These are phyloP conservation scores for Sicus ferrugineus DNA, from an alignment of 2,888 invertebrate genomes.

Conservation along the genomic window DNA sequence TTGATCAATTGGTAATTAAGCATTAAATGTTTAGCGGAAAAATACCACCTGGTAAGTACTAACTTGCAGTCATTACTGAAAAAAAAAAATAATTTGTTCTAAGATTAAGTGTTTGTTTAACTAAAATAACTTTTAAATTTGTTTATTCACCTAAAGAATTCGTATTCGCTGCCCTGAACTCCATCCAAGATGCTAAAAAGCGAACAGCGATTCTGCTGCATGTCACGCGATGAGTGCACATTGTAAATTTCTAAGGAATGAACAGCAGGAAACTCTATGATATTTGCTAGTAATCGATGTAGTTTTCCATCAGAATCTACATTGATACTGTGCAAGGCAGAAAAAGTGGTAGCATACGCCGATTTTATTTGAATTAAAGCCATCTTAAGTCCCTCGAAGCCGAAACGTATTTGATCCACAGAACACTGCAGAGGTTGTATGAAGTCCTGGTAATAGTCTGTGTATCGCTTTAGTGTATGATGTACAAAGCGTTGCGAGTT, in stretches of 20 bases:
- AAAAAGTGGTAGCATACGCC: background rate
- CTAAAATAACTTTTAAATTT: no score
- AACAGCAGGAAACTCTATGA: constrained; percentile 57
- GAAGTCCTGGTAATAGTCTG: constrained; percentile 80
- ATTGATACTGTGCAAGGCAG: constrained; percentile 42
- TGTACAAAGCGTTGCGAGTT: constrained; percentile 60
- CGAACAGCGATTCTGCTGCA: constrained; percentile 47
- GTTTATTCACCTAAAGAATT: constrained; percentile 52
- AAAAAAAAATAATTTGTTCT: no score
- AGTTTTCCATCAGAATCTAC: constrained; percentile 48
- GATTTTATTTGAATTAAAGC: constrained; percentile 64
- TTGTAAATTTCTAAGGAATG: constrained; percentile 50
- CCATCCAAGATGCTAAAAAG: constrained; percentile 55
- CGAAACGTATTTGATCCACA: constrained; percentile 73
- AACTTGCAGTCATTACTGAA: no score
- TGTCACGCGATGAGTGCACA: constrained; percentile 40
- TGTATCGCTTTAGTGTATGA: constrained; percentile 66
- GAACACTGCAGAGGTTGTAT: constrained; percentile 76
- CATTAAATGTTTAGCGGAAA: no score
- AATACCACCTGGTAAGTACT: no score
- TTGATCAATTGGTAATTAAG: no score
- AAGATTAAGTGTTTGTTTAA: no score
- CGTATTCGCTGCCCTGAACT: constrained; percentile 53
- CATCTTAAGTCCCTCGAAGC: constrained; percentile 69
- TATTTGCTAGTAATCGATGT: constrained; percentile 50